Conservation (phyloP, 2,888 invertebrate species). For the Conus canariensis region DNA sequence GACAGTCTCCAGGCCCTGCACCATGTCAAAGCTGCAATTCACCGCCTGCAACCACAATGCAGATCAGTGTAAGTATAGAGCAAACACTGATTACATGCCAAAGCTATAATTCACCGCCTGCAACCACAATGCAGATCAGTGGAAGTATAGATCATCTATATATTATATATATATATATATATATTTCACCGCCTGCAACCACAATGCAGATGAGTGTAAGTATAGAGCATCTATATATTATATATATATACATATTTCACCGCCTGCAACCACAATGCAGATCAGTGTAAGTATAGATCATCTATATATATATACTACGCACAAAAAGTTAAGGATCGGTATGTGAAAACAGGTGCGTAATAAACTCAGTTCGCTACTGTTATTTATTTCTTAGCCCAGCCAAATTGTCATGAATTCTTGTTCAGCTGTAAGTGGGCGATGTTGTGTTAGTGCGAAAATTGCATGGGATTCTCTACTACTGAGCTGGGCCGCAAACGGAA, state of each 20-base stretch:
- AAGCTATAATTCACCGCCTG: slow-evolving; percentile 76
- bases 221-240: too few species aligned
- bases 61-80: not conserved
- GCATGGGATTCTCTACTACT: too few species aligned
- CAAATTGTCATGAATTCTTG: too few species aligned
- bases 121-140: slow-evolving; percentile 43
- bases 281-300: too few species aligned
- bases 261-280: slow-evolving; percentile 68
- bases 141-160: too few species aligned
- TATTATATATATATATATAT: slow-evolving; percentile 68
- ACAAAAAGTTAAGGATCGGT: slow-evolving; percentile 43
- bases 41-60: slow-evolving; percentile 69
- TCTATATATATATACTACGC: slow-evolving; percentile 36
- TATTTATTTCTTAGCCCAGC: slow-evolving; percentile 73
- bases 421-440: too few species aligned
- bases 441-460: too few species aligned
- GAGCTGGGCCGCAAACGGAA: too few species aligned
- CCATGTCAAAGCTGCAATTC: slow-evolving; percentile 71
- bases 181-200: too few species aligned
- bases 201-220: not conserved
- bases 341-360: too few species aligned
- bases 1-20: slow-evolving; percentile 76
- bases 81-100: slow-evolving; percentile 45
- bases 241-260: slow-evolving; percentile 69
- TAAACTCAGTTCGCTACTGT: too few species aligned